Conservation (phyloP, 2,888 invertebrate species). For the Mayetiola destructor region DNA sequence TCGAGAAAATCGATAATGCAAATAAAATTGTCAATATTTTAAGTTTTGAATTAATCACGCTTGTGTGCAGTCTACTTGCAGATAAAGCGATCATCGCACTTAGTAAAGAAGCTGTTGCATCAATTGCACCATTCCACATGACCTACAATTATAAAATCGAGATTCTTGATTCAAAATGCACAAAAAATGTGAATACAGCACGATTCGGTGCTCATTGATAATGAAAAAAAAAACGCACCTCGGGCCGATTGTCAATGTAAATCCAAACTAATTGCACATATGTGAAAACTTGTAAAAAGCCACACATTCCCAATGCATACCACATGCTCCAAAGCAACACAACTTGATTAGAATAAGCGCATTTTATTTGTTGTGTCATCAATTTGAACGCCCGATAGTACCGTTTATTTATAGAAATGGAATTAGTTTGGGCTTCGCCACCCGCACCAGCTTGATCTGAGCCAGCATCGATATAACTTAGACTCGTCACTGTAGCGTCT, state of each 20-base stretch:
- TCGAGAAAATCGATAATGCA: conserved; percentile 25
- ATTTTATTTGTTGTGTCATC: conserved; percentile 43
- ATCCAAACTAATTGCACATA: conserved; percentile 64
- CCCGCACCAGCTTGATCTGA: no score
- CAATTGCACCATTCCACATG: conserved; percentile 59
- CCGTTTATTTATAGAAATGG: no score
- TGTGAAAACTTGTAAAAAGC: conserved; percentile 52
- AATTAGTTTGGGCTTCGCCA: no score
- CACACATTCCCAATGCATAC: conserved; percentile 60
- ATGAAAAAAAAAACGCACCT: conserved; percentile 21
- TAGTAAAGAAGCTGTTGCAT: conserved; percentile 55
- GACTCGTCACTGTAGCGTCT: conserved; percentile 15
- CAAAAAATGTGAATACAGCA: no score
- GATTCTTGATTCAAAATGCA: no score
- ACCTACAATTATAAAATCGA: no score
- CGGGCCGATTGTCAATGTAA: conserved; percentile 33
- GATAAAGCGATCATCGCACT: conserved; percentile 46
- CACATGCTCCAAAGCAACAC: conserved; percentile 62
- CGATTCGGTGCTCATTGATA: neutral
- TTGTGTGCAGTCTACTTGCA: conserved; percentile 33
- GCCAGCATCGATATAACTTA: no score
- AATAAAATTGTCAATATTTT: conserved; percentile 14
- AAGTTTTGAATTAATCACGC: conserved; percentile 15
- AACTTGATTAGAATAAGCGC: conserved; percentile 44
- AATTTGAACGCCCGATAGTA: conserved; percentile 27